These are phyloP conservation scores for Heliconius cydno DNA, from an alignment of 2,888 invertebrate species.

Conservation along the genomic window DNA sequence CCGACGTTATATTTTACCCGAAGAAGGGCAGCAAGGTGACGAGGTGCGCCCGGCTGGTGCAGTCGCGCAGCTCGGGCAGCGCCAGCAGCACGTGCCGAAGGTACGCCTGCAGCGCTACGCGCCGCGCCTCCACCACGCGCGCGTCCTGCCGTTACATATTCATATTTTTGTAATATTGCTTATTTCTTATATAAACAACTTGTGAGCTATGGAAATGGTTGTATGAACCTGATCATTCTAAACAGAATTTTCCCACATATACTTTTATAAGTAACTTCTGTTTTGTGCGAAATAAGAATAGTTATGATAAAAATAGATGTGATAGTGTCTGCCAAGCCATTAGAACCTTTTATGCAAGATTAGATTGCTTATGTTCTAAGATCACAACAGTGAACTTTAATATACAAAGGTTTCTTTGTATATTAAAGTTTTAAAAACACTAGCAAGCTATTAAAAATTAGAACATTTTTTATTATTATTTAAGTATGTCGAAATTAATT, in stretches of 20 bases:
- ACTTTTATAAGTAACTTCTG: background rate
- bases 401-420: too few species aligned
- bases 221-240: background rate
- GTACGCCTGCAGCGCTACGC: slow-evolving; percentile 91
- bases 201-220: too few species aligned
- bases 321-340: background rate
- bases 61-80: slow-evolving; percentile 89
- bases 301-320: background rate
- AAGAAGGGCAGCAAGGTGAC: slow-evolving; percentile 94
- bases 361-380: too few species aligned
- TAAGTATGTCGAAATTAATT: background rate
- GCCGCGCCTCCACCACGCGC: slow-evolving; percentile 93
- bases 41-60: slow-evolving; percentile 90
- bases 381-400: too few species aligned
- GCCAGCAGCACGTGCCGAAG: slow-evolving; percentile 92
- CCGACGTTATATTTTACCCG: slow-evolving; percentile 78
- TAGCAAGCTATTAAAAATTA: background rate
- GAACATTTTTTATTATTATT: background rate
- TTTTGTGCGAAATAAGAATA: background rate
- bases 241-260: background rate
- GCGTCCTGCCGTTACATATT: slow-evolving; percentile 83
- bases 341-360: too few species aligned
- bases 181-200: too few species aligned
- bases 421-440: too few species aligned
- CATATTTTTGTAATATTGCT: background rate